Percentiles rank a stretch among this genome's conserved stretches.
phyloP scores from a whole-genome alignment of 2,888 invertebrate species.

The Gasteruption jaculator region DNA sequence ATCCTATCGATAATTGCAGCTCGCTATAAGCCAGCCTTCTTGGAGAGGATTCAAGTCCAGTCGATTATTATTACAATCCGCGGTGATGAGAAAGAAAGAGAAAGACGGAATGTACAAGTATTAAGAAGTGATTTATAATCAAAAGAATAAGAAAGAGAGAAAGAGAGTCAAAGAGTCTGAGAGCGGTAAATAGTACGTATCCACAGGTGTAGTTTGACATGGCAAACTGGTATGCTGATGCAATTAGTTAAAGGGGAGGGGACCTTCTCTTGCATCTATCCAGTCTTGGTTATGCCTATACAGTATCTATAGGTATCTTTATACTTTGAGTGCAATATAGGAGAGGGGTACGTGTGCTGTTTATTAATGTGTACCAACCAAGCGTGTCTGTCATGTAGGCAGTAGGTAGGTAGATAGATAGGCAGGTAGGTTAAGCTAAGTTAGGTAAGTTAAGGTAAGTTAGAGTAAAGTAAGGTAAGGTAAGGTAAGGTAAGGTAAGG shows the following conservation, averaged over 20 bases:
- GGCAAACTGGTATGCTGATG: constrained; percentile 45
- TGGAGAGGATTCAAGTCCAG: too few species aligned
- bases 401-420: constrained; percentile 28
- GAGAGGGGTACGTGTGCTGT: constrained; percentile 24
- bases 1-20: constrained; percentile 33
- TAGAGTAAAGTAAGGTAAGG: too few species aligned
- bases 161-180: constrained; percentile 11
- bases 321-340: constrained; percentile 24
- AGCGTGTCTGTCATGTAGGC: constrained; percentile 39
- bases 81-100: constrained; percentile 1
- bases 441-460: too few species aligned
- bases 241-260: constrained; percentile 42
- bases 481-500: too few species aligned
- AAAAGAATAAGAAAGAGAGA: constrained; percentile 6
- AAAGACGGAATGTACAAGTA: constrained; percentile 1
- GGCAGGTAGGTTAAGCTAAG: constrained; percentile 13
- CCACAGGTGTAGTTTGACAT: constrained; percentile 43
- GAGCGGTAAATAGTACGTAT: constrained; percentile 23
- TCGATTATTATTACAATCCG: too few species aligned
- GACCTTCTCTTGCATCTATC: constrained; percentile 33
- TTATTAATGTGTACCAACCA: constrained; percentile 42
- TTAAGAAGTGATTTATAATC: constrained; percentile 10
- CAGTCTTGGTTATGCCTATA: constrained; percentile 22
- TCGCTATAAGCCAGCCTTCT: constrained; percentile 15
- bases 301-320: constrained; percentile 18